Percentiles rank a stretch among this genome's conserved stretches.
phyloP scores from a whole-genome alignment of 1,140 invertebrate species.

The Drosophila sturtevanti region DNA sequence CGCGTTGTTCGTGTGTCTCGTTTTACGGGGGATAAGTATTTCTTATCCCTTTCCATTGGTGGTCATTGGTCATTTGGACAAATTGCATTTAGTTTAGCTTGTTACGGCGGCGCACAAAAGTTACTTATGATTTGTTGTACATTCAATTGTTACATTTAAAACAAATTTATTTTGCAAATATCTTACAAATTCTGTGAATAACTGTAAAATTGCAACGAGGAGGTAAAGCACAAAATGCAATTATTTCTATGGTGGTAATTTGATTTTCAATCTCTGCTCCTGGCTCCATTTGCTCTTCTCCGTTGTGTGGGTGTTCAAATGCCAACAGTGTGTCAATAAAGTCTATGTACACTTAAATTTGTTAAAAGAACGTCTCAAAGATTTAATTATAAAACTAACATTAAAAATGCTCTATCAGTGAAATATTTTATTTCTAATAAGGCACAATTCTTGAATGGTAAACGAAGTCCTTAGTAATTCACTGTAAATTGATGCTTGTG shows the following conservation, averaged over 20 bases:
- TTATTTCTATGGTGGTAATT: constrained; percentile 45
- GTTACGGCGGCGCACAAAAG: constrained; percentile 20
- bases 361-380: too few species aligned
- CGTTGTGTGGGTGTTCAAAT: constrained; percentile 8
- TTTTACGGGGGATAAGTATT: constrained; percentile 2
- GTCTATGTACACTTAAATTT: neutral
- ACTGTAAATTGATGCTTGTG: neutral
- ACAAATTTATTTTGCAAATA: neutral
- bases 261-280: constrained; percentile 9
- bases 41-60: neutral
- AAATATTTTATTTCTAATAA: neutral
- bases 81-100: constrained; percentile 50
- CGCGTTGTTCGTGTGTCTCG: constrained; percentile 1
- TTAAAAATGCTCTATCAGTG: neutral
- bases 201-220: constrained; percentile 43
- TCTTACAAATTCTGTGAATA: constrained; percentile 28
- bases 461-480: neutral
- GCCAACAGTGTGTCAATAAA: neutral
- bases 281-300: neutral
- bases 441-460: too few species aligned
- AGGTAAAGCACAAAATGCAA: constrained; percentile 45
- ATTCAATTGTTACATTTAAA: constrained; percentile 24
- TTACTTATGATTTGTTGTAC: constrained; percentile 35
- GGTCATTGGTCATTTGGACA: constrained; percentile 28
- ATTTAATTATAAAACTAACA: neutral